Base-by-base conservation (phyloP, 23 tunicate species). In the Styela plicata region DNA sequence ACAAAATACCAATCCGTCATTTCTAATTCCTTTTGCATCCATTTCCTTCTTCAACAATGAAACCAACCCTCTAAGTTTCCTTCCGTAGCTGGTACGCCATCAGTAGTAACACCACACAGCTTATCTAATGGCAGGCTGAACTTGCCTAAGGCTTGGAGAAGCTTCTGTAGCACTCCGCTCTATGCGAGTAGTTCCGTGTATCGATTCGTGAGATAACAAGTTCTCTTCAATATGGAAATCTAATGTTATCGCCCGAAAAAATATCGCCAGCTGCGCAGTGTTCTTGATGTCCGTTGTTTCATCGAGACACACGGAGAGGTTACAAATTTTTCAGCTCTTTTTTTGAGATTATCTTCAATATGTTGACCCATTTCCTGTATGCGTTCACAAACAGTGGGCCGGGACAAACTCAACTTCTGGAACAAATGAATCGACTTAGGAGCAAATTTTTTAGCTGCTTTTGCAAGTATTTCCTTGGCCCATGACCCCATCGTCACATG, bases 291-390 rank as follows among this genome's bases (percentile, higher is more conserved):
- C 87, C 27, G 87, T 84, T n/a, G 81, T 21, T 84, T 86, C 85
- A 86, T 86, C 89, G 30, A 86, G 80, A 69, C 79, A 78, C 26
- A 79, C 62, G 21, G 85, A 70, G 69, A 86, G 79, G 80, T 79
- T 23, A 69, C 80, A 79, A 79, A 80, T 34, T n/a, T 22, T 79
- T 44, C 57, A 5, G 57, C 57, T 44, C 57, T 44, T 31, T 80
- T 69, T 70, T 86, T 86, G 79, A 86, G 66, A 71, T 52, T 82
- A 70, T 80, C 71, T 82, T 86, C 90, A 81, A 86, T 86, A 81
- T 86, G 23, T n/a, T 86, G 85, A 34, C 90, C 90, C 90, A 86
- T 81, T 24, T 80, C 89, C 82, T 74, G 3, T 80, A 86, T 86
- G 80, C 90, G 78, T 74, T 74, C 85, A 80, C 85, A 86, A 63